Base-by-base conservation (phyloP, 1,140 invertebrate genomes). In the Heliconius congener region DNA sequence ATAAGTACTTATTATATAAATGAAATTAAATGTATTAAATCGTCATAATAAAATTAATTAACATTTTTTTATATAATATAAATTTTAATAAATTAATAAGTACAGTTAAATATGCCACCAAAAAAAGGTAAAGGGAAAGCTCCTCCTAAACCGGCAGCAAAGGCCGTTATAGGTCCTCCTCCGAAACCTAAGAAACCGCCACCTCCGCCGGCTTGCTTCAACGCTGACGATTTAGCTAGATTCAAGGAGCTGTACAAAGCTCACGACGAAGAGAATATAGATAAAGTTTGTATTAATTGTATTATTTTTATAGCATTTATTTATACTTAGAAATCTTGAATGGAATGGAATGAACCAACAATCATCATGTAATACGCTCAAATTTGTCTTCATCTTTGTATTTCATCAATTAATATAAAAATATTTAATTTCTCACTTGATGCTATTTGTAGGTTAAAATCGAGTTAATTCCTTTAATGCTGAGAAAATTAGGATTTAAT, bases 401-500 rank as follows among this genome's bases (percentile, higher is more conserved):
- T 52, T 52, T 52, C 8, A 52, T 8, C 16, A 52, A 52, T 18
- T 52, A 52, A 52, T 18, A 6, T 52, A 73, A 19, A n/a, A 16
- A 72, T 19, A 19, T 42, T 42, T 72, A n/a, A 19, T 72, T n/a
- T 72, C 16, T 16, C 18, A 37, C 0, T 27, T 66, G 11, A 30
- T 27, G 9, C 71, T 39, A 71, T 72, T 50, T 27, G 19, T 52
- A 94, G 93, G 87, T 94, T 3, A 88, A 88, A 74, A 55, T 94
- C 52, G 82, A 85, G 55, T 77, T 79, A 37, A 92, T 94, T 74
- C 89, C 92, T 5, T 46, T 88, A 19, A 94, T 94, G 93, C 76
- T 94, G 42, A 84, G 91, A 79, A 92, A 90, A 78, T 73, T 94
- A 27, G 92, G 93, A 13, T 93, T 94, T 71, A 94, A 93, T 81